These are phyloP conservation scores for Drosophila ustulata DNA, from an alignment of 2,888 invertebrate species.

Conservation along the genomic window DNA sequence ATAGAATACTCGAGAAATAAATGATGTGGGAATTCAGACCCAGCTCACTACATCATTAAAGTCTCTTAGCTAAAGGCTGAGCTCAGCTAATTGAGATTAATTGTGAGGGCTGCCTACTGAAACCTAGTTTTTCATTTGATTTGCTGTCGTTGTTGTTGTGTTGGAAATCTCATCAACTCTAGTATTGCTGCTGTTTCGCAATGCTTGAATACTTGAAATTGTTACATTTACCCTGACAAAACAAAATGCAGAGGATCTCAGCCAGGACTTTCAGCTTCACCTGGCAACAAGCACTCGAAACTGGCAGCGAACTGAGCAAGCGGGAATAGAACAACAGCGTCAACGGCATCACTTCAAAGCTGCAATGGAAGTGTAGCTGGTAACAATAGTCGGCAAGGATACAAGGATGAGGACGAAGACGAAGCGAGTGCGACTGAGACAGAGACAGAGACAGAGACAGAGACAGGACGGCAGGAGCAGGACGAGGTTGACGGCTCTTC, in stretches of 20 bases:
- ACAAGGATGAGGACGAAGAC: constrained; percentile 23
- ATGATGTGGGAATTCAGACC: neutral
- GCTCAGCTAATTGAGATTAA: constrained; percentile 16
- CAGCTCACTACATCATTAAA: neutral
- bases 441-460: too few species aligned
- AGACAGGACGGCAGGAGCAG: neutral
- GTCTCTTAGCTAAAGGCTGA: neutral
- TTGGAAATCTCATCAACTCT: constrained; percentile 26
- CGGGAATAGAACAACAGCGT: constrained; percentile 6
- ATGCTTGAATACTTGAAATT: constrained; percentile 41
- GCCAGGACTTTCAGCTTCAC: constrained; percentile 32
- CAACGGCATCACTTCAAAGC: constrained; percentile 22
- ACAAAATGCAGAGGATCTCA: constrained; percentile 47
- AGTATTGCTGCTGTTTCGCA: constrained; percentile 13
- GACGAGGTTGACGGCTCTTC: constrained; percentile 39
- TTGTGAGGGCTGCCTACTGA: constrained; percentile 5
- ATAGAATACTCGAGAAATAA: neutral
- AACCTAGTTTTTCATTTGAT: constrained; percentile 10
- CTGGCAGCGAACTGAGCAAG: constrained; percentile 51
- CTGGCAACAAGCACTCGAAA: constrained; percentile 44
- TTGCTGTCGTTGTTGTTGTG: constrained; percentile 6
- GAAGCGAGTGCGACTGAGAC: neutral
- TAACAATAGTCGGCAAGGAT: constrained; percentile 46
- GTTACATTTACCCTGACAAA: constrained; percentile 41
- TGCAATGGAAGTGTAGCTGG: constrained; percentile 28